Conservation (phyloP, 2,888 invertebrate genomes). For the Barypeithes pellucidus region DNA sequence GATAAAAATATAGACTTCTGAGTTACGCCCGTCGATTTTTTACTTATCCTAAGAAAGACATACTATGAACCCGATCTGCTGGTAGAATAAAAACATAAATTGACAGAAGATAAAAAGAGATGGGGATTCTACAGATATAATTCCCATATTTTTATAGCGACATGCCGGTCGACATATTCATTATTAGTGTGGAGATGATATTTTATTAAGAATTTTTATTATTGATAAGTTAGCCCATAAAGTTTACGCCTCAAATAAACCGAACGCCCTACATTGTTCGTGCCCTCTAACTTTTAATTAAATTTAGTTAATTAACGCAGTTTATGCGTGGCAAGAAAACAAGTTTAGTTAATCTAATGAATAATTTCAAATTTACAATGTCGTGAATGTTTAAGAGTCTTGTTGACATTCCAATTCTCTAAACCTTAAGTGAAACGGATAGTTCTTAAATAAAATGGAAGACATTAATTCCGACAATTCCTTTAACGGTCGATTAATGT, state of each 20-base stretch:
- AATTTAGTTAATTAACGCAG: slow-evolving; percentile 20
- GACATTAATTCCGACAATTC: too few relatives aligned
- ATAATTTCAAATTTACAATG: slow-evolving; percentile 9
- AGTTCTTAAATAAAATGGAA: neutral
- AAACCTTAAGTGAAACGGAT: neutral
- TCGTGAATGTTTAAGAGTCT: neutral
- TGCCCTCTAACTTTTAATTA: slow-evolving; percentile 17
- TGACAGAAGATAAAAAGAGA: too few relatives aligned
- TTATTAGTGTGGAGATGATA: too few relatives aligned
- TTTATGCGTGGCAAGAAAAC: slow-evolving; percentile 14
- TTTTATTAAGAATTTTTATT: neutral
- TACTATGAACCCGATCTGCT: too few relatives aligned
- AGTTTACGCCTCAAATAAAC: neutral
- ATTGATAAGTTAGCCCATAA: neutral
- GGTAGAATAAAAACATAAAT: too few relatives aligned
- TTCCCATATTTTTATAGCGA: too few relatives aligned
- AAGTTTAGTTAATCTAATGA: slow-evolving; percentile 16
- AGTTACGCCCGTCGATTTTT: too few relatives aligned
- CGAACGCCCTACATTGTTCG: neutral
- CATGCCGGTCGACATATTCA: too few relatives aligned
- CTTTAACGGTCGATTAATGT: too few relatives aligned
- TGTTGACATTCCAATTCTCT: slow-evolving; percentile 10
- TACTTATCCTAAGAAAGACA: too few relatives aligned
- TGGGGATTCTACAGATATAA: too few relatives aligned
- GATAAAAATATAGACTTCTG: too few relatives aligned